phyloP scores from a whole-genome alignment of 2,797 vertebrate species.

The Lutjanus campechanus region DNA sequence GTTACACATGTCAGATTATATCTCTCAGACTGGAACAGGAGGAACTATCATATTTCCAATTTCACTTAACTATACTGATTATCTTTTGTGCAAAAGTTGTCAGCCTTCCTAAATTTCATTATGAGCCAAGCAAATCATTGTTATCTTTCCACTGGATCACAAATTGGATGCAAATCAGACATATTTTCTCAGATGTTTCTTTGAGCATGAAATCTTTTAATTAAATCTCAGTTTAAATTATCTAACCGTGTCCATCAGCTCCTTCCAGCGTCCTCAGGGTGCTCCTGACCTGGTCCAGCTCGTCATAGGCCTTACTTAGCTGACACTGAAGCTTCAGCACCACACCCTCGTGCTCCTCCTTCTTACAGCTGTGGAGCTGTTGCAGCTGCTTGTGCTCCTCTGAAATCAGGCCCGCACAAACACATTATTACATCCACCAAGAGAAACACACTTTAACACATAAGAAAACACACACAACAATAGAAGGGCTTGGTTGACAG shows the following conservation, averaged over 20 bases:
- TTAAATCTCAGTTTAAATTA: constrained; percentile 47
- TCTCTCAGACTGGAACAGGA: constrained; percentile 33
- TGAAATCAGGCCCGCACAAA: constrained; percentile 73
- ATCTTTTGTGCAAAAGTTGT: not conserved
- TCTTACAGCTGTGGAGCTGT: constrained; percentile 81
- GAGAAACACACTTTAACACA: constrained; percentile 30
- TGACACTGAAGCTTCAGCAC: constrained; percentile 86
- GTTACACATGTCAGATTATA: constrained; percentile 19
- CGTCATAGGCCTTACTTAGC: constrained; percentile 80
- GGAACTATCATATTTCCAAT: constrained; percentile 7
- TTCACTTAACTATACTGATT: not conserved
- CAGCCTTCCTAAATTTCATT: constrained; percentile 16
- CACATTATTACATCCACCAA: constrained; percentile 51
- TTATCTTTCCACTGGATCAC: constrained; percentile 38
- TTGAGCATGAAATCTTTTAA: constrained; percentile 41
- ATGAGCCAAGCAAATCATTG: constrained; percentile 18
- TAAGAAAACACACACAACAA: constrained; percentile 35
- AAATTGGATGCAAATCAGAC: constrained; percentile 19
- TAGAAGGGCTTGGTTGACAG: constrained; percentile 71
- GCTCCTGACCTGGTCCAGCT: constrained; percentile 86
- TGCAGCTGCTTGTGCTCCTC: constrained; percentile 87
- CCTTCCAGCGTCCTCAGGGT: constrained; percentile 84
- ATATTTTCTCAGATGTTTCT: constrained; percentile 28
- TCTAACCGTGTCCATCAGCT: constrained; percentile 87
- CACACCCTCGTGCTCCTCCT: constrained; percentile 81